Conservation (phyloP, 2,888 invertebrate species). For the Amiota communis region DNA sequence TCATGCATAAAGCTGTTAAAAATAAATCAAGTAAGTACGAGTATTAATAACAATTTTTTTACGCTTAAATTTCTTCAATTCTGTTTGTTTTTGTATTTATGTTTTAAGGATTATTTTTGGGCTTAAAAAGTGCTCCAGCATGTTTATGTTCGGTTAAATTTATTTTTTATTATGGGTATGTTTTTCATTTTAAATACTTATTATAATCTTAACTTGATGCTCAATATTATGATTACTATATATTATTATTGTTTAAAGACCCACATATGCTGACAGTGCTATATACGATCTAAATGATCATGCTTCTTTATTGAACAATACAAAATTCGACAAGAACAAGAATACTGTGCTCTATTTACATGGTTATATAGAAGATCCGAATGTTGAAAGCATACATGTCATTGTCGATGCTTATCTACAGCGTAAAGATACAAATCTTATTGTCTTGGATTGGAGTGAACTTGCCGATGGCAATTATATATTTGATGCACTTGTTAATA, state of each 20-base stretch:
- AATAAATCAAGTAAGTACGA: constrained; percentile 67
- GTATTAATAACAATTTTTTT: constrained; percentile 26
- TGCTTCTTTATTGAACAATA: constrained; percentile 56
- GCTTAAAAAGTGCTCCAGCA: constrained; percentile 74
- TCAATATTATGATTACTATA: constrained; percentile 42
- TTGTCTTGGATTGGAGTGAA: constrained; percentile 71
- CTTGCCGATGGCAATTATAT: constrained; percentile 72
- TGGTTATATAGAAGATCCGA: constrained; percentile 77
- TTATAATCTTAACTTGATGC: neutral
- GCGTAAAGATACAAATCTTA: constrained; percentile 67
- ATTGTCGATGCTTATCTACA: constrained; percentile 70
- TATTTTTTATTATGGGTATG: constrained; percentile 67
- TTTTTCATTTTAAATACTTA: constrained; percentile 1
- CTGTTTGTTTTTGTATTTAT: neutral
- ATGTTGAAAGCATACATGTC: constrained; percentile 76
- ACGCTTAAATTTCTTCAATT: neutral
- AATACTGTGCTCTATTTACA: constrained; percentile 77
- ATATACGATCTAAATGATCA: constrained; percentile 64
- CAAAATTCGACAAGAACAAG: constrained; percentile 71
- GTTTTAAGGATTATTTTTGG: constrained; percentile 72
- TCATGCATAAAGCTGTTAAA: constrained; percentile 61
- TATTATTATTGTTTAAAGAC: constrained; percentile 56
- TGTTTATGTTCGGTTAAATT: constrained; percentile 74
- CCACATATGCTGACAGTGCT: constrained; percentile 62
- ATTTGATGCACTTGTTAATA: constrained; percentile 71